Conservation (phyloP, 2,797 vertebrate species). For the Vespertilio murinus region DNA sequence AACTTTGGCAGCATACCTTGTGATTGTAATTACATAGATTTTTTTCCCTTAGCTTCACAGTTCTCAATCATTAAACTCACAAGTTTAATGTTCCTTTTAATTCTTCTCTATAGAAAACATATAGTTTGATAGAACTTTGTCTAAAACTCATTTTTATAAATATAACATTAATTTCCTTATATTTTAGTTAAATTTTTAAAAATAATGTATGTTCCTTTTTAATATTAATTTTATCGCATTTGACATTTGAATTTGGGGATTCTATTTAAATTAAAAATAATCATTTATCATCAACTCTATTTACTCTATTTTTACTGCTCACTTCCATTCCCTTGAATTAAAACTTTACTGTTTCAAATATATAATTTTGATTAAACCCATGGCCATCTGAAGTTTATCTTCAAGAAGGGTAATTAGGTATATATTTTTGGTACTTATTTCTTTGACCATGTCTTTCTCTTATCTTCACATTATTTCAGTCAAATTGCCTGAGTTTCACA, state of each 20-base stretch:
- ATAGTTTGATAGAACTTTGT: not conserved
- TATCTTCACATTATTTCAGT: not conserved
- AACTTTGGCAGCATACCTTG: not conserved
- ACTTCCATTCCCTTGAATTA: not conserved
- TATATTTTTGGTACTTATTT: not conserved
- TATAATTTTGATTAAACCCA: not conserved
- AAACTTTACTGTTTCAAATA: not conserved
- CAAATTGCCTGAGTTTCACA: not conserved
- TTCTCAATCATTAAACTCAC: not conserved
- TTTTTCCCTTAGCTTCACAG: not conserved
- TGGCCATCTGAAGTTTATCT: not conserved
- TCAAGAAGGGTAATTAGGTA: not conserved
- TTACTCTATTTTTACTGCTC: not conserved
- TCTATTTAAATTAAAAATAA: constrained; percentile 6
- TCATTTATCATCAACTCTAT: not conserved
- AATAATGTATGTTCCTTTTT: not conserved
- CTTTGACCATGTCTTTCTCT: not conserved
- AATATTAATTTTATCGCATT: not conserved
- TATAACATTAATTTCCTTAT: not conserved
- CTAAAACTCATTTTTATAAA: not conserved
- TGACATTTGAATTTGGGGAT: not conserved
- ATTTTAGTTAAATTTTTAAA: not conserved
- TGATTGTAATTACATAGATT: not conserved
- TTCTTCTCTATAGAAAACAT: not conserved
- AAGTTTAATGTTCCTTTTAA: not conserved